These are phyloP conservation scores for Copidosoma floridanum DNA, from an alignment of 1,140 invertebrate genomes.

Conservation along the genomic window DNA sequence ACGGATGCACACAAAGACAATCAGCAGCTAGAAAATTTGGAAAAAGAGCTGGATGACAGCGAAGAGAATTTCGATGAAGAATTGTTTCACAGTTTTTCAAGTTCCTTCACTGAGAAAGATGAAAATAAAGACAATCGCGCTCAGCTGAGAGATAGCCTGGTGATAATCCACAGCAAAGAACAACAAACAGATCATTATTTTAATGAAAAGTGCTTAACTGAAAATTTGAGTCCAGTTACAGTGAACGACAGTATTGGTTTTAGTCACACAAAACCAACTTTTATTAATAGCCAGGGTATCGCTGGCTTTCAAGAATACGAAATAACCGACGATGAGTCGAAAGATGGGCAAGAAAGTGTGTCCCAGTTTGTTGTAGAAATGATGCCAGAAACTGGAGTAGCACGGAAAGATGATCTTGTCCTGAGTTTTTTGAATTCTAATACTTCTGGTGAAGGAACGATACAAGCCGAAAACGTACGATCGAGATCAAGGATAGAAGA, in stretches of 20 bases:
- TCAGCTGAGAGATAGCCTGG: too few species aligned
- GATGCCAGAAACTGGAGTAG: constrained; percentile 10
- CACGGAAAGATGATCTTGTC: constrained; percentile 5
- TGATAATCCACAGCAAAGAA: too few species aligned
- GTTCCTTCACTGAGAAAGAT: constrained; percentile 17
- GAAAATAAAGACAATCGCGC: too few species aligned
- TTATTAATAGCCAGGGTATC: constrained; percentile 12
- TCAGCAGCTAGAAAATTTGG: neutral
- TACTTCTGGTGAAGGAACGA: neutral
- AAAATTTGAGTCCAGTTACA: neutral
- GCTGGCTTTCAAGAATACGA: constrained; percentile 25
- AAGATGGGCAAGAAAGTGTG: neutral
- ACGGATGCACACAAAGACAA: neutral
- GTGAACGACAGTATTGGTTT: neutral
- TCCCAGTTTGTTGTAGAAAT: too few species aligned
- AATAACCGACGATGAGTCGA: constrained; percentile 51
- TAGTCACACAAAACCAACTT: constrained; percentile 16
- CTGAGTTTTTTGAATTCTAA: constrained; percentile 37
- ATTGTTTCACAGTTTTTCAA: constrained; percentile 38
- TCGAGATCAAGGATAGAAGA: neutral
- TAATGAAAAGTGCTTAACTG: neutral
- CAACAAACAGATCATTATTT: too few species aligned
- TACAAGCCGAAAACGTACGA: neutral
- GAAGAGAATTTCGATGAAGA: constrained; percentile 33
- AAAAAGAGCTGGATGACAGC: neutral